Percentiles rank a stretch among this genome's conserved stretches.
Conservation (phyloP, 2,113 vertebrate genomes). For the Melanerpes formicivorus region DNA sequence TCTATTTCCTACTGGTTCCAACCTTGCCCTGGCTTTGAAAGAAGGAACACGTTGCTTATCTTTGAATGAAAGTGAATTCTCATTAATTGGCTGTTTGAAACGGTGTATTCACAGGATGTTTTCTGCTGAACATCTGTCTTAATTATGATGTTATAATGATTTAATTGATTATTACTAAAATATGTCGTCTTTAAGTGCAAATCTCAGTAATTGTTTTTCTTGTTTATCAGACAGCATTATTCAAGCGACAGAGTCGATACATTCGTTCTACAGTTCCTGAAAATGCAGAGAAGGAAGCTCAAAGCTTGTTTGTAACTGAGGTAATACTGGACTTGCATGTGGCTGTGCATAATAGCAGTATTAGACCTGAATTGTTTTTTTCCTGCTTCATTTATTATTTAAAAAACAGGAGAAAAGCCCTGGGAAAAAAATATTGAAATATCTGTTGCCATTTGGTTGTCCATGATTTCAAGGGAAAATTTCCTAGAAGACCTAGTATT, state of each 20-base stretch:
- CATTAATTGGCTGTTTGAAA: not conserved
- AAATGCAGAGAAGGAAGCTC: conserved; percentile 89
- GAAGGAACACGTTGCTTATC: not conserved
- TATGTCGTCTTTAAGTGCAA: not conserved
- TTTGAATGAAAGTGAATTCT: not conserved
- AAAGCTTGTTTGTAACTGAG: conserved; percentile 96
- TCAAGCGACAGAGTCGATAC: conserved; percentile 89
- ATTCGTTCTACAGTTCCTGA: conserved; percentile 89
- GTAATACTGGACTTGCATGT: conserved; percentile 69
- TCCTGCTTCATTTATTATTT: not conserved
- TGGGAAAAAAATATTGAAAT: not conserved
- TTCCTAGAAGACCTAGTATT: not conserved
- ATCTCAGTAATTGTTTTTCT: not conserved
- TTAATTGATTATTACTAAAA: not conserved
- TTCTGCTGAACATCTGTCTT: not conserved
- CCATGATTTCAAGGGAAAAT: not conserved
- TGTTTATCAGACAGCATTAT: conserved; percentile 82
- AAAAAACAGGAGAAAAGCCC: not conserved
- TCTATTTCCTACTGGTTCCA: not conserved
- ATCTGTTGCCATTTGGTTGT: not conserved
- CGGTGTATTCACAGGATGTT: not conserved
- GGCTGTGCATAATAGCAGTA: not conserved
- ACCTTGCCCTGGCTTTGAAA: not conserved
- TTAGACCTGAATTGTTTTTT: not conserved
- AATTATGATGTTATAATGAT: too few relatives aligned